Conservation (phyloP, 2,113 vertebrate species). For the Rhabdornis inornatus region DNA sequence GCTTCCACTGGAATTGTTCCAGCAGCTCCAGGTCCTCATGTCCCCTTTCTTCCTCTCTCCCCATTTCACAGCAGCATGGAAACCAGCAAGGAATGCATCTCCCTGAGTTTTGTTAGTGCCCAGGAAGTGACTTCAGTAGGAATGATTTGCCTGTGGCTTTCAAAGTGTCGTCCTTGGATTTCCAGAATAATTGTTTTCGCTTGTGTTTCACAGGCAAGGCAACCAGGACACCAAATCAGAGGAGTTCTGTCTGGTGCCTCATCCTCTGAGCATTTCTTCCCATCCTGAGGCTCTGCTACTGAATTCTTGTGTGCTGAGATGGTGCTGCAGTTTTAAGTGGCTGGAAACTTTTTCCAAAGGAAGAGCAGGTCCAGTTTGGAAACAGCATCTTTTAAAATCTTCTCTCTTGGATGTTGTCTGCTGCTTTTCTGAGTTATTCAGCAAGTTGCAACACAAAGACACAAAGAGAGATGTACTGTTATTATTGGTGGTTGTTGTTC, state of each 20-base stretch:
- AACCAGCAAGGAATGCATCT: not conserved
- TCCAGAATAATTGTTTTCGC: not conserved
- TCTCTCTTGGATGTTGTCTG: not conserved
- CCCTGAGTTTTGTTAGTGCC: not conserved
- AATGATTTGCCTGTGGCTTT: not conserved
- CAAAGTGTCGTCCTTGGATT: not conserved
- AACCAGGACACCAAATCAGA: not conserved
- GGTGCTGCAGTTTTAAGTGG: not conserved
- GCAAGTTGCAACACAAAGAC: not conserved
- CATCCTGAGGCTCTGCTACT: not conserved
- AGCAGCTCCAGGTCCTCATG: not conserved
- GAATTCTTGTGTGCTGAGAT: not conserved
- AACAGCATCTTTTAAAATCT: not conserved
- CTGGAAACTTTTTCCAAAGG: not conserved
- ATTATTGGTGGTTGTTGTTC: constrained; percentile 49
- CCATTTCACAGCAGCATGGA: not conserved
- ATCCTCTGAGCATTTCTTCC: not conserved
- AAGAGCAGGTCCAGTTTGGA: not conserved
- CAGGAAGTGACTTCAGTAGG: not conserved
- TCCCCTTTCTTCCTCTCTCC: not conserved
- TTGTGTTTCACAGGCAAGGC: not conserved
- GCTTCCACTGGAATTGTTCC: not conserved
- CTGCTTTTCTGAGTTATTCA: not conserved
- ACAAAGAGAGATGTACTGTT: constrained; percentile 38
- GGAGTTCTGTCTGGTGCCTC: not conserved